Evolutionary conservation across 2,797 vertebrate genomes (phyloP).

Genomic region (Pteropus rufus): DNA sequence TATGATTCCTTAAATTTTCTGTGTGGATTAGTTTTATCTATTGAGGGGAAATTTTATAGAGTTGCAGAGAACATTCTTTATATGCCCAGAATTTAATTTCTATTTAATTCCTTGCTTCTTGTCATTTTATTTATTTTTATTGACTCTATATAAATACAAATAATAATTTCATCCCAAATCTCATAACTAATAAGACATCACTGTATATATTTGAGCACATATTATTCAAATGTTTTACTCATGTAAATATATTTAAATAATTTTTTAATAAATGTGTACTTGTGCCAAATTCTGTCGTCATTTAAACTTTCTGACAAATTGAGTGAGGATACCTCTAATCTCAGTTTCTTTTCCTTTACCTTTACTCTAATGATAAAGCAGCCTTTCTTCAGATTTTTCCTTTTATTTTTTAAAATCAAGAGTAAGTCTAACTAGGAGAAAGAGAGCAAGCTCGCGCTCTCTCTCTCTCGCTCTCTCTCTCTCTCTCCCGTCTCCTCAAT

Average conservation of each 20-base stretch:
- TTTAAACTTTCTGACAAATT: not conserved
- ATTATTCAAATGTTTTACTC: not conserved
- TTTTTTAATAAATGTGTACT: not conserved
- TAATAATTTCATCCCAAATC: not conserved
- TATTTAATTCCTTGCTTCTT: not conserved
- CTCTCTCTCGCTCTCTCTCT: not conserved
- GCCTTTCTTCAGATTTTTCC: not conserved
- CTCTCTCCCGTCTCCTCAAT: no score
- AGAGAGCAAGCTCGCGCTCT: not conserved
- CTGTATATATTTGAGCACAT: not conserved
- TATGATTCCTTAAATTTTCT: not conserved
- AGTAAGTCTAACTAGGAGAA: not conserved
- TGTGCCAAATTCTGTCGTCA: not conserved
- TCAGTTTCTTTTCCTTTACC: not conserved
- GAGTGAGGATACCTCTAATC: not conserved
- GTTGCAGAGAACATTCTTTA: not conserved
- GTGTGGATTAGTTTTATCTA: not conserved
- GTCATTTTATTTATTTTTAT: not conserved
- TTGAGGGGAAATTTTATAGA: accelerated
- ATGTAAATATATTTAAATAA: not conserved
- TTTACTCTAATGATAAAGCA: not conserved
- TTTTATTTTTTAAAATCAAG: not conserved
- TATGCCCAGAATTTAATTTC: not conserved
- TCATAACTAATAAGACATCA: not conserved
- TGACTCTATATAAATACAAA: not conserved